Conservation (phyloP, 1,140 invertebrate species). For the Lucilia cuprina region DNA sequence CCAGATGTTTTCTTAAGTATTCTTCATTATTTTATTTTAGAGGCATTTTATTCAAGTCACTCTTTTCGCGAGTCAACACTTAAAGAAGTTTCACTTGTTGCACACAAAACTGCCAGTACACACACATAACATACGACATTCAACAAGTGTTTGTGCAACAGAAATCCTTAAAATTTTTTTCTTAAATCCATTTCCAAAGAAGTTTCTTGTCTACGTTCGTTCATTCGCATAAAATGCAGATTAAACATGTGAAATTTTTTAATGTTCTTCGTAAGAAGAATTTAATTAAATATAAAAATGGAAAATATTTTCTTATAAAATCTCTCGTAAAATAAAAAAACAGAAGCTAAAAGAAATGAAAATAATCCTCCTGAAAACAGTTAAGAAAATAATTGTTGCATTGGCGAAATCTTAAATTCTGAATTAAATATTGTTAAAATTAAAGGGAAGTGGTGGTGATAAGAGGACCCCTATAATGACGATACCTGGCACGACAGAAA, state of each 20-base stretch:
- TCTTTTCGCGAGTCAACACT: background rate
- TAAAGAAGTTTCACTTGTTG: background rate
- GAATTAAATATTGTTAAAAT: background rate
- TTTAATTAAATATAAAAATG: slow-evolving; percentile 5
- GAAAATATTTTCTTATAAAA: background rate
- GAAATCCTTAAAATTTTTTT: background rate
- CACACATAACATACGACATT: background rate
- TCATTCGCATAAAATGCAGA: background rate
- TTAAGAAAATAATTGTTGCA: background rate
- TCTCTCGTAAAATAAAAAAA: background rate
- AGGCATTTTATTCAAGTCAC: background rate
- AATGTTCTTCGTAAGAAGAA: background rate
- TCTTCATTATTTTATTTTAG: too few species aligned
- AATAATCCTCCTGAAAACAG: slow-evolving; percentile 2
- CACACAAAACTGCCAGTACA: background rate
- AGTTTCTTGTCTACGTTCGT: background rate
- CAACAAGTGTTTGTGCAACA: background rate
- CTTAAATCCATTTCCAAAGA: background rate
- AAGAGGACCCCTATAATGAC: background rate
- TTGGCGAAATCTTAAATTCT: background rate
- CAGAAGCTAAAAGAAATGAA: background rate
- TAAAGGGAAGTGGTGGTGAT: background rate
- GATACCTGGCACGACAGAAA: slow-evolving; percentile 30
- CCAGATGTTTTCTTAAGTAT: too few species aligned
- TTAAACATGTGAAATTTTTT: background rate